Evolutionary conservation across 2,888 invertebrate species (phyloP).

Genomic region (Opisthograptis luteolata): DNA sequence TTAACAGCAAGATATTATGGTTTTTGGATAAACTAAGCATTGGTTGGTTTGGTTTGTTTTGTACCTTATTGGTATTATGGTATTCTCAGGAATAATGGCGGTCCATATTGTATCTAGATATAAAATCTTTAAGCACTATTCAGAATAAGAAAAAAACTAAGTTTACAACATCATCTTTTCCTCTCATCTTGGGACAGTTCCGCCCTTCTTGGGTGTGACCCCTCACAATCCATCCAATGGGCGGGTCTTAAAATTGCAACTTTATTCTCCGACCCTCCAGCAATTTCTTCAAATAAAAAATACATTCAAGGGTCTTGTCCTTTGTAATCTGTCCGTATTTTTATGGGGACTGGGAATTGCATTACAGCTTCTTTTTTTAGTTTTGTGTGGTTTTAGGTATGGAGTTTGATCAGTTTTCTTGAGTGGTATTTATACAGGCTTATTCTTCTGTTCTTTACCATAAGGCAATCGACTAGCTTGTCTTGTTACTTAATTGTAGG

Average conservation of each 20-base stretch:
- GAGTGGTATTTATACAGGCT: too few species aligned
- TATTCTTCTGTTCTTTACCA: too few species aligned
- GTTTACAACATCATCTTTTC: background rate
- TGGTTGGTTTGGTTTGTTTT: too few species aligned
- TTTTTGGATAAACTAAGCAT: too few species aligned
- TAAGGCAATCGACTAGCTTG: too few species aligned
- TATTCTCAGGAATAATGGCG: too few species aligned
- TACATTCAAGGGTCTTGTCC: constrained; percentile 55
- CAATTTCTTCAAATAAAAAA: constrained; percentile 61
- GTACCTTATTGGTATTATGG: too few species aligned
- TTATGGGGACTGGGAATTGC: constrained; percentile 38
- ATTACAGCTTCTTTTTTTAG: constrained; percentile 1
- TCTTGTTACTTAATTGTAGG: too few species aligned
- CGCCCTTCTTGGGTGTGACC: constrained; percentile 35
- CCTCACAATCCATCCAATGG: constrained; percentile 60
- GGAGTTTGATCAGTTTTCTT: background rate
- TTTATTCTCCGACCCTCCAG: constrained; percentile 59
- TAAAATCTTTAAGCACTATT: too few species aligned
- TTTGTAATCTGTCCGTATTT: constrained; percentile 46
- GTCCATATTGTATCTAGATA: too few species aligned
- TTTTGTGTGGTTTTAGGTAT: constrained; percentile 2
- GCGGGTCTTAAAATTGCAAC: constrained; percentile 59
- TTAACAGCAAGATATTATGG: too few species aligned
- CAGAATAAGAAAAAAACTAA: background rate
- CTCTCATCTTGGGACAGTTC: constrained; percentile 15